These are phyloP conservation scores for Acrobasis consociella DNA, from an alignment of 2,888 invertebrate species.

Conservation along the genomic window DNA sequence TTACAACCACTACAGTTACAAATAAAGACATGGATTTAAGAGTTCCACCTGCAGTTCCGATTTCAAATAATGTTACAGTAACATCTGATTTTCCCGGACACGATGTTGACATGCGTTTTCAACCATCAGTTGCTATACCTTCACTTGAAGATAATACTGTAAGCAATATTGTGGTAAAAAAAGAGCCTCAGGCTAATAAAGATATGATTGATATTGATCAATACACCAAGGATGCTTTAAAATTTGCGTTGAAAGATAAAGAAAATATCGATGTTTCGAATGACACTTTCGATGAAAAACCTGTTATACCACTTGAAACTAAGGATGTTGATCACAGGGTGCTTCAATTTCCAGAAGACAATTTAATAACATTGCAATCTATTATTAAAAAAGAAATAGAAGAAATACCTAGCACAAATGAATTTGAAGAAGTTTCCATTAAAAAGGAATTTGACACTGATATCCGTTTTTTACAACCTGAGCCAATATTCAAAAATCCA, in stretches of 20 bases:
- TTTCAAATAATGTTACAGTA: conserved; percentile 47
- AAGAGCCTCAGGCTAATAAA: conserved; percentile 54
- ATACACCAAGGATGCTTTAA: conserved; percentile 79
- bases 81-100: conserved; percentile 66
- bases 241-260: conserved; percentile 75
- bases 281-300: conserved; percentile 61
- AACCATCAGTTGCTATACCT: conserved; percentile 47
- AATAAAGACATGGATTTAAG: conserved; percentile 76
- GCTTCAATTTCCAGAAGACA: conserved; percentile 67
- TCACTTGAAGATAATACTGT: conserved; percentile 44
- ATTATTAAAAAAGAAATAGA: conserved; percentile 35
- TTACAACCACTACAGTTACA: conserved; percentile 45
- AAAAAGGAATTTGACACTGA: conserved; percentile 71
- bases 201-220: conserved; percentile 80
- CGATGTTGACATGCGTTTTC: conserved; percentile 79
- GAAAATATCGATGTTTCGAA: conserved; percentile 74
- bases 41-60: conserved; percentile 63
- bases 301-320: conserved; percentile 51
- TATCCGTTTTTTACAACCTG: conserved; percentile 73
- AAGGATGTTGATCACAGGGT: conserved; percentile 79
- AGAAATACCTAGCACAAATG: conserved; percentile 33
- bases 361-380: conserved; percentile 45
- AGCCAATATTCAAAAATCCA: conserved; percentile 71
- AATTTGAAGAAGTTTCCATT: conserved; percentile 42
- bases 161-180: conserved; percentile 40